Evolutionary conservation across 2,113 vertebrate species (phyloP), one percentile per base, ranked within the genome.

Genomic region (Microcebus lehilahytsara): DNA sequence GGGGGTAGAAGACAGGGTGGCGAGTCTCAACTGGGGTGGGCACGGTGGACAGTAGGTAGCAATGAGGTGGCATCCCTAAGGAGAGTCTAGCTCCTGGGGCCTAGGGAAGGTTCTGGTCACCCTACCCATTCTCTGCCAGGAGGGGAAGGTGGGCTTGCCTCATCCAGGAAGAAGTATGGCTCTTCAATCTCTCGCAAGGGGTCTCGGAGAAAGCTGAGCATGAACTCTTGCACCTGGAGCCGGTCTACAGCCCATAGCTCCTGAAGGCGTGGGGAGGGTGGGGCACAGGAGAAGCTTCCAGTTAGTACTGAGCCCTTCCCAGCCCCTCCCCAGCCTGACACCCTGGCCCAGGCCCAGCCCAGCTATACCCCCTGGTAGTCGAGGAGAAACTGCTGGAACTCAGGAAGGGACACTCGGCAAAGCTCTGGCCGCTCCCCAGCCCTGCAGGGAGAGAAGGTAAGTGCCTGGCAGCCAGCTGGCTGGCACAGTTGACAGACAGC

Each of bases 151-250:
- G 12, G 46, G 17, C 95, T 98, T 97, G 99, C 99, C 98, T 99
- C 99, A 0, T 99, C 99, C 98, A 99, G 98, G 81, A 98, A 98
- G 98, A 99, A 99, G 97, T 99, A 99, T 1, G 99, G 99, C 97
- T 99, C 99, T 0, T 99, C 99, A 1, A 99, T 99, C 98, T 99
- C 99, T 96, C 99, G 98, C 96, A 99, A 97, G n/a, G 99, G 99
- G 96, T 99, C 99, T 96, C 99, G 99, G 98, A 99, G 99, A 94
- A 99, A 99, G 97, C 89, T 97, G 93, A 99, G 99, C 99, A 99
- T 99, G 97, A 99, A 99, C 75, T 99, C 99, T 97, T 99, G 99
- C 72, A 99, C 99, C 97, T 99, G 99, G 95, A 98, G 98, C 79
- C 78, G 98, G 97, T 99, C 99, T 14, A 99, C 98, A 90, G 99